phyloP scores from a whole-genome alignment of 1,140 invertebrate species.

The Pomacea maculata region DNA sequence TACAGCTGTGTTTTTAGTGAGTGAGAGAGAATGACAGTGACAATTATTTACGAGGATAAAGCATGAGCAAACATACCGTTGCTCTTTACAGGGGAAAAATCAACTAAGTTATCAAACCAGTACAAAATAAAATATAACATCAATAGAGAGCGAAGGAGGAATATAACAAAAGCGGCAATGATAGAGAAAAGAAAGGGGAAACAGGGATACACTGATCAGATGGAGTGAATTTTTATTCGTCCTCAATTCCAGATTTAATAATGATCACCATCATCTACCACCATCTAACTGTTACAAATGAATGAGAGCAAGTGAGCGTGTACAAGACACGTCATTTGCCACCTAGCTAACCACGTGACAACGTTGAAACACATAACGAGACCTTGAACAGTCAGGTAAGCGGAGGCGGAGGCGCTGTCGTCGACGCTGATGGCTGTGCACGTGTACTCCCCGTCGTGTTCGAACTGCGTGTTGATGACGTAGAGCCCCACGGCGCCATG shows the following conservation, averaged over 20 bases:
- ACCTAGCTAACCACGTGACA: background rate
- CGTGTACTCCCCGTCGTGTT: conserved; percentile 55
- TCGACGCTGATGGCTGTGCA: conserved; percentile 85
- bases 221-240: too few species aligned
- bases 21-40: too few species aligned
- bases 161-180: too few species aligned
- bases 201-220: too few species aligned
- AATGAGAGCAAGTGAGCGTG: background rate
- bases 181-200: too few species aligned
- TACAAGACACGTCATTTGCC: background rate
- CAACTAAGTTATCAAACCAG: too few species aligned
- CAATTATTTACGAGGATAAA: too few species aligned
- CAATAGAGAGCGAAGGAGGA: too few species aligned
- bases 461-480: conserved; percentile 53
- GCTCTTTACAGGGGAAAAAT: too few species aligned
- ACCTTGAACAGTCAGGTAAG: conserved; percentile 86
- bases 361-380: conserved; percentile 57
- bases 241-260: background rate
- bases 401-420: conserved; percentile 82
- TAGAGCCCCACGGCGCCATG: conserved; percentile 48
- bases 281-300: background rate
- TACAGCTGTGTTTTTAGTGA: background rate
- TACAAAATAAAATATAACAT: too few species aligned
- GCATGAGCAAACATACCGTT: too few species aligned
- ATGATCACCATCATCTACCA: background rate